Percentiles rank a stretch among this genome's conserved stretches.
phyloP scores from a whole-genome alignment of 2,113 vertebrate genomes.

The Progne subis region DNA sequence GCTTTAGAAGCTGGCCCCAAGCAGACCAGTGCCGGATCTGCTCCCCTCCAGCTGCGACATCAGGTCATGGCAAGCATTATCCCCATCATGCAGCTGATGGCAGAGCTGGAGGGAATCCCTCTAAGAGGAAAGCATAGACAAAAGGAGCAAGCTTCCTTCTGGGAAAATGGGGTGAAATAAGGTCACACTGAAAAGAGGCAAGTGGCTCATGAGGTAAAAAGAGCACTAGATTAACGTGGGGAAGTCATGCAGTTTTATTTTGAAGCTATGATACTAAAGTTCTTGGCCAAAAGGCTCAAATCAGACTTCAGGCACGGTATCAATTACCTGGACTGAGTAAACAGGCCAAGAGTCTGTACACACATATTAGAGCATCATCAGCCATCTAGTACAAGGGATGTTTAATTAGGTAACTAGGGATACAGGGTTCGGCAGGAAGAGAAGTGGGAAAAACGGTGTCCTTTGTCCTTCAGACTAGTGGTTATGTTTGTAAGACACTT shows the following conservation, averaged over 20 bases:
- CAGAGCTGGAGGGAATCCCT: background rate
- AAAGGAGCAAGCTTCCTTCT: background rate
- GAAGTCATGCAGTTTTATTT: background rate
- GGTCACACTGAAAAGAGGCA: background rate
- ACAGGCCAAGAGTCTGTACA: background rate
- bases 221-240: background rate
- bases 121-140: background rate
- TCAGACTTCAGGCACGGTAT: background rate
- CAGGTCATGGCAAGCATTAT: background rate
- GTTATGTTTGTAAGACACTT: background rate
- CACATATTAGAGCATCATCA: background rate
- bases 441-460: background rate
- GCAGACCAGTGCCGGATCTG: background rate
- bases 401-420: background rate
- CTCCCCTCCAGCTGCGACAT: background rate
- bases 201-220: background rate
- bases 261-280: background rate
- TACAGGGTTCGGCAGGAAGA: background rate
- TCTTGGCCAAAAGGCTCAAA: background rate
- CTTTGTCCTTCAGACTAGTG: background rate
- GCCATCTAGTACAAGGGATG: background rate
- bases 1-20: background rate
- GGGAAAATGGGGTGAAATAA: background rate
- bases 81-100: background rate
- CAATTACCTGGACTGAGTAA: background rate